Evolutionary conservation across 2,113 vertebrate species (phyloP), one percentile per base, ranked within the genome.

Genomic region (Sander lucioperca): DNA sequence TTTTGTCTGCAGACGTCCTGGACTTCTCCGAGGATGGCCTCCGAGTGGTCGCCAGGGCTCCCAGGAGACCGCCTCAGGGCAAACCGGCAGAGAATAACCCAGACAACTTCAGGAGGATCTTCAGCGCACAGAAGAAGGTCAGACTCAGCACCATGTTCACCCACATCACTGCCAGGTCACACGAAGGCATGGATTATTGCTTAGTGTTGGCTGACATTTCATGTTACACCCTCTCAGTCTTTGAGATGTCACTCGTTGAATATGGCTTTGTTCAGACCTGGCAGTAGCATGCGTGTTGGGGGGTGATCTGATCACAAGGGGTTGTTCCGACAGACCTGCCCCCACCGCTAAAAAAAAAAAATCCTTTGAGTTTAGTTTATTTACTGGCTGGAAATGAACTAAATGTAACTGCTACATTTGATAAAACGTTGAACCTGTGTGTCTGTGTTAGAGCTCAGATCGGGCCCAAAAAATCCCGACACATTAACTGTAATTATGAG

Each of bases 91-190:
- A 98, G 91, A 99, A 99, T 95, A 96, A 94, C 80, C 97, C 97
- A 50, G 98, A 99, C 91, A 96, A 95, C 53, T 95, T 96, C 88
- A 95, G 98, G 85, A 99, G 98, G 94, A 99, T 99, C 95, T 99
- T 99, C 92, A 99, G 98, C 74, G 98, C 97, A 66, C 98, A 97
- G 33, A 99, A 99, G 92, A 95, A 97, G 97, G 98, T 99, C 75
- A 95, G 95, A 65, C 3, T 6, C 21, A 6, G 12, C 18, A 1
- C 5, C 4, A 1, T 1, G 6, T 39, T 6, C 50, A 19, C 50
- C 5, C 21, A n/a, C 57, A 66, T 67, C 54, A 23, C 25, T 15
- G 59, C 48, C 25, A 16, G 45, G 61, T 53, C 57, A 36, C 75
- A 59, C 5, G 0, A 2, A 53, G 19, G 0, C 39, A 10, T 2